Base-by-base conservation (phyloP, 2,888 invertebrate genomes). In the Andrena dorsata region DNA sequence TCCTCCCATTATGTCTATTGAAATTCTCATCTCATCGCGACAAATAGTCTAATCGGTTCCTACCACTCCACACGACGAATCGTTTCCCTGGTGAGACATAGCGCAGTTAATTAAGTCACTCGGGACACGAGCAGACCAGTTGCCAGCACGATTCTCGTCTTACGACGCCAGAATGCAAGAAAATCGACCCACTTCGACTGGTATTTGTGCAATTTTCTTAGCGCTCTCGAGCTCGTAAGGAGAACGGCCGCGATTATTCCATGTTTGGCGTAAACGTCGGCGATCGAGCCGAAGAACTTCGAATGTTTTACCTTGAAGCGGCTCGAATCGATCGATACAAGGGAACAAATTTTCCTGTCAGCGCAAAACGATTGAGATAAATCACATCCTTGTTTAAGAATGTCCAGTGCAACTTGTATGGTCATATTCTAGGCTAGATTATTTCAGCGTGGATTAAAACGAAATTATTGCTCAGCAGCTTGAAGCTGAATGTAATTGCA, bases 101-200 rank as follows among this genome's bases (percentile, higher is more conserved):
- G 60, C 26, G 53, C 63, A 16, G 84, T 84, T 84, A 85, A 85
- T 77, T 85, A 85, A 85, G 85, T 84, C 79, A 76, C 82, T 76
- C 56, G 78, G 75, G 76, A 78, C 26, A 26, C 32, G 30, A 26
- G 53, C 53, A 51, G 75, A 58, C 49, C 49, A 23, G 63, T 53
- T 49, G n/a, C 69, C 20, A 23, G 26, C 23, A n/a, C 60, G 61
- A 66, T 41, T 70, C 78, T 63, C 72, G 73, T 58, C 76, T 75
- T 77, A 69, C 71, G 51, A 53, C 82, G 70, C 61, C 77, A 69
- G 77, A 83, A 80, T 68, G 79, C 74, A 68, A 77, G 75, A 85
- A 88, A 90, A 89, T 89, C 89, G 89, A 91, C 90, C 90, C 88
- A 88, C 86, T 91, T 88, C 86, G 61, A 61, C 26, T 71, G 89